Evolutionary conservation across 1,140 invertebrate species (phyloP), one percentile per base, ranked within the genome.

Genomic region (Chlorops oryzae): DNA sequence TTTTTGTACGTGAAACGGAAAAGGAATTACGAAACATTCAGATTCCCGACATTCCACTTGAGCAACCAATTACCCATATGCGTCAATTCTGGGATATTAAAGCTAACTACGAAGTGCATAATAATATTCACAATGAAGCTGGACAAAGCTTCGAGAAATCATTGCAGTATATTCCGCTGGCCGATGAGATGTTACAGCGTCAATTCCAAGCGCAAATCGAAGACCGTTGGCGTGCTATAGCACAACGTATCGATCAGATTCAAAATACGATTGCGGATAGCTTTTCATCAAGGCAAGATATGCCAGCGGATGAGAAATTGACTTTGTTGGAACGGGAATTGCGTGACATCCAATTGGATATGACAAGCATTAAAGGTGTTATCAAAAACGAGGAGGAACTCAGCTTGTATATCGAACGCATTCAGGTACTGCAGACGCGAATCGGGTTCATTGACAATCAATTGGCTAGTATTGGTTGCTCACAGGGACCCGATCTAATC

Each of bases 71-170:
- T 27, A 79, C 81, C 45, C 81, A 88, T 55, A 81, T 89, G 70
- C 79, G 85, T 56, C 80, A 86, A 57, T 90, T 90, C 69, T 91
- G 88, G 88, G 88, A 91, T 74, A 69, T 92, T 32, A 91, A 89
- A 72, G 88, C 88, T 0, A 87, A 91, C 59, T 86, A 88, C 59
- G 88, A 90, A 75, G 81, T 90, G n/a, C 81, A 90, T 61, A 89
- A 88, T 57, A 84, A 83, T 42, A 78, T 88, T 22, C 78, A 81
- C 43, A 83, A 83, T 44, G 86, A 90, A 59, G 81, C 83, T 1
- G 79, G 79, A 18, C 74, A 79, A 18, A 81, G 82, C 45, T 84
- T 91, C 59, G 86, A 91, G 55, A 83, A 85, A 54, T 82, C 88
- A 0, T 65, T 92, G 44, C 78, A 83, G 70, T 82, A 87, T 6